These are phyloP conservation scores for Isurus oxyrinchus DNA, from an alignment of 2,113 vertebrate genomes.

Conservation along the genomic window DNA sequence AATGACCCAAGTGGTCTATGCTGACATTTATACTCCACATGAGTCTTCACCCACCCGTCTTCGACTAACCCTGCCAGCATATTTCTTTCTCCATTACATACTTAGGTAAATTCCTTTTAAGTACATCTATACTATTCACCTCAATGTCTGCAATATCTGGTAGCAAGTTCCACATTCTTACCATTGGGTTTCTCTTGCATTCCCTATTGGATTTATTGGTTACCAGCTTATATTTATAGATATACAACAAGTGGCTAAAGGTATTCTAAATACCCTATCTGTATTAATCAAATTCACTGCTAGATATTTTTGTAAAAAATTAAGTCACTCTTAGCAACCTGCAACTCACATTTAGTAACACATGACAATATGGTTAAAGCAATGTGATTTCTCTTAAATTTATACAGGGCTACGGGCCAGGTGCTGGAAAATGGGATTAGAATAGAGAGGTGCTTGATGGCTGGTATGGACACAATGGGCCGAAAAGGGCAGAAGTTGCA, in stretches of 20 bases:
- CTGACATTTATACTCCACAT: no score
- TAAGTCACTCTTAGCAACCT: neutral
- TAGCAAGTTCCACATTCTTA: neutral
- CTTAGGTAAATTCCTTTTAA: no score
- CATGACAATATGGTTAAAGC: neutral
- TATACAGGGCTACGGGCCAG: no score
- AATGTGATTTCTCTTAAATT: neutral
- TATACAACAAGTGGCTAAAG: neutral
- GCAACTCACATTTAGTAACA: neutral
- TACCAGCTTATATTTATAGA: neutral
- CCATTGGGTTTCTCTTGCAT: neutral
- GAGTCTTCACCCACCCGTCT: neutral
- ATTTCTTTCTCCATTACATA: neutral
- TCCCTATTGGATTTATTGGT: neutral
- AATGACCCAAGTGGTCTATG: neutral
- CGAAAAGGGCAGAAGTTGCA: neutral
- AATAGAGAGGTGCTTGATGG: no score
- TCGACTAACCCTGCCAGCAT: neutral
- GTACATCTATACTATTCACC: no score
- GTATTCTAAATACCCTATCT: neutral
- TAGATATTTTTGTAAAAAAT: neutral
- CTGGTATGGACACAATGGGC: no score
- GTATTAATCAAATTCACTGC: neutral
- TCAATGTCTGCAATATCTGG: no score
- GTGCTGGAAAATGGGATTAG: no score